Evolutionary conservation across 1,140 invertebrate genomes (phyloP).

Genomic region (Eurosta solidaginis): DNA sequence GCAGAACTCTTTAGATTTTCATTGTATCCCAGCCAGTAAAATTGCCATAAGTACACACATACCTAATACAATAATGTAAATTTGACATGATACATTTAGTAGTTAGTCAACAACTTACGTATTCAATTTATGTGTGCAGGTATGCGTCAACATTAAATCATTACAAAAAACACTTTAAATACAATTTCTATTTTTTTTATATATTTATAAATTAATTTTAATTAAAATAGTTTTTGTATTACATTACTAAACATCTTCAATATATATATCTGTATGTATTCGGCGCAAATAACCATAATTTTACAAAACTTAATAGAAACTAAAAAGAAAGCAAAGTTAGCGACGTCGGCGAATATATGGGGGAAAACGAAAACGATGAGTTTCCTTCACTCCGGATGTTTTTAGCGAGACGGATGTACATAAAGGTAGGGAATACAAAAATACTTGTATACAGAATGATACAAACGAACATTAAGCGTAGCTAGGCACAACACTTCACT

Average conservation of each 20-base stretch:
- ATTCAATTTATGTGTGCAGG: too few relatives aligned
- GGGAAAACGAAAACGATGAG: constrained; percentile 6
- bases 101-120: too few relatives aligned
- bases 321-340: background rate
- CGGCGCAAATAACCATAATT: background rate
- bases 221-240: constrained; percentile 25
- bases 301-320: too few relatives aligned
- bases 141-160: background rate
- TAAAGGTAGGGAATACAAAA: constrained; percentile 29
- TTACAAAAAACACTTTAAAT: background rate
- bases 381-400: background rate
- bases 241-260: constrained; percentile 14
- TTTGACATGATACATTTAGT: too few relatives aligned
- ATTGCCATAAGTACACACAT: too few relatives aligned
- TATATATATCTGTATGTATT: background rate
- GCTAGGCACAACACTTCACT: background rate
- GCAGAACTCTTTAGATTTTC: too few relatives aligned
- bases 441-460: constrained; percentile 2
- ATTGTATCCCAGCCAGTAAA: too few relatives aligned
- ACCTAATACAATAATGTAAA: too few relatives aligned
- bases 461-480: background rate
- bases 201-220: constrained; percentile 19
- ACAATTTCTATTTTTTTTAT: background rate
- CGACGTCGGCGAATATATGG: too few relatives aligned
- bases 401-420: background rate